phyloP scores from a whole-genome alignment of 2,113 vertebrate species.

The Seriola dumerili region DNA sequence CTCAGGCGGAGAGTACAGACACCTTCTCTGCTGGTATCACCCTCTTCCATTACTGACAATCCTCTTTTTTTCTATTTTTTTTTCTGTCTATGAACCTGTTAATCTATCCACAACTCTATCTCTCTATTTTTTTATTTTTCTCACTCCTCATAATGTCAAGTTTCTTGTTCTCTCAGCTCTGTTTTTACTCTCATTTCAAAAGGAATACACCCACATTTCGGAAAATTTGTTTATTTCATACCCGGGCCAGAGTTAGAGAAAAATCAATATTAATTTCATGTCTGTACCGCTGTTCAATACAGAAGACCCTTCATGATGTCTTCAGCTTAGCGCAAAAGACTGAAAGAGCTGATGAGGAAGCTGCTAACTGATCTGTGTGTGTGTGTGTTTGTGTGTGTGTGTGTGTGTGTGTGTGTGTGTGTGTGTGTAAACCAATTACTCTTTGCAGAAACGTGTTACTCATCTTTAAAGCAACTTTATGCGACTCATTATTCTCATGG shows the following conservation, averaged over 20 bases:
- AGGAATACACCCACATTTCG: not conserved
- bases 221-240: not conserved
- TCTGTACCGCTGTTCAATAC: slow-evolving; percentile 3
- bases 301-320: not conserved
- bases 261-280: slow-evolving; percentile 44
- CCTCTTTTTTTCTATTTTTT: slow-evolving; percentile 31
- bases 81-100: slow-evolving; percentile 41
- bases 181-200: not conserved
- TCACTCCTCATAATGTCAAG: not conserved
- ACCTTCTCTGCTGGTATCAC: slow-evolving; percentile 55
- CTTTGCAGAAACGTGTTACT: too few species aligned
- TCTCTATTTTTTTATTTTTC: not conserved
- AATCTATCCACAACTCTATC: slow-evolving; percentile 38
- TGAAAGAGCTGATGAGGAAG: slow-evolving; percentile 17
- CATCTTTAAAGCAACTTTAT: too few species aligned
- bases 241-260: not conserved
- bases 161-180: not conserved
- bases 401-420: too few species aligned
- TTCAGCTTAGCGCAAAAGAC: not conserved
- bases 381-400: too few species aligned
- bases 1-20: slow-evolving; percentile 47
- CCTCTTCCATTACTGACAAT: slow-evolving; percentile 62
- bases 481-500: too few species aligned
- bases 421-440: too few species aligned
- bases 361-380: not conserved